phyloP scores from a whole-genome alignment of 2,797 vertebrate genomes.

The Pseudochirops cupreus region DNA sequence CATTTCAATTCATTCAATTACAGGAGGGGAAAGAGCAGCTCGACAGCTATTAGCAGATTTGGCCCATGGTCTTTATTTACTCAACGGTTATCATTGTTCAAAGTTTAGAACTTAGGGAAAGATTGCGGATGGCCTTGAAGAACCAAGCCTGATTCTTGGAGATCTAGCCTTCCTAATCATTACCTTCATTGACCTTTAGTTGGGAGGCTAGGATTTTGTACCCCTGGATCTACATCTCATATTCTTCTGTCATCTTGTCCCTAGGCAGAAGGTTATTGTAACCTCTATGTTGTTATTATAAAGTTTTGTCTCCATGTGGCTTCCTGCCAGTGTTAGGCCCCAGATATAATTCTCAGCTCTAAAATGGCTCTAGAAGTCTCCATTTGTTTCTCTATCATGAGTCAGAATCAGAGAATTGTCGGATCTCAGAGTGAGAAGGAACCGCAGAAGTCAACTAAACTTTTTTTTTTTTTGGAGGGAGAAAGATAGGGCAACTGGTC shows the following conservation, averaged over 20 bases:
- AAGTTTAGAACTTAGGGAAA: not conserved
- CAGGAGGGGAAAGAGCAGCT: not conserved
- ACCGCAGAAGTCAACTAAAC: not conserved
- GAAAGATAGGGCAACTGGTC: too few species aligned
- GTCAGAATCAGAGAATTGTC: not conserved
- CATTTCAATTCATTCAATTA: slow-evolving; percentile 59
- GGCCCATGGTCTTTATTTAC: not conserved
- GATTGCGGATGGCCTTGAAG: not conserved
- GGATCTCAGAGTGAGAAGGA: not conserved
- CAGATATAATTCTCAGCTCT: not conserved
- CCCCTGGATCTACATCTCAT: not conserved
- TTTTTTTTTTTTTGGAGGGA: too few species aligned
- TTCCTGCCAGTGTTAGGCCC: not conserved
- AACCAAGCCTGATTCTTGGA: not conserved
- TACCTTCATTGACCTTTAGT: not conserved
- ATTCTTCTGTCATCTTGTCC: not conserved
- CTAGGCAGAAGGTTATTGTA: not conserved
- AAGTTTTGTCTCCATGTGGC: not conserved
- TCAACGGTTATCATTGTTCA: not conserved
- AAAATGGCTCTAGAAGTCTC: not conserved
- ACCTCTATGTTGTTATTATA: not conserved
- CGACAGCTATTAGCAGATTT: not conserved
- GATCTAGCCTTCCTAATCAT: not conserved
- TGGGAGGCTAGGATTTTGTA: not conserved
- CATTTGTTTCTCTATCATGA: not conserved